These are phyloP conservation scores for Neuroterus valhalla DNA, from an alignment of 1,140 invertebrate species.

Conservation along the genomic window DNA sequence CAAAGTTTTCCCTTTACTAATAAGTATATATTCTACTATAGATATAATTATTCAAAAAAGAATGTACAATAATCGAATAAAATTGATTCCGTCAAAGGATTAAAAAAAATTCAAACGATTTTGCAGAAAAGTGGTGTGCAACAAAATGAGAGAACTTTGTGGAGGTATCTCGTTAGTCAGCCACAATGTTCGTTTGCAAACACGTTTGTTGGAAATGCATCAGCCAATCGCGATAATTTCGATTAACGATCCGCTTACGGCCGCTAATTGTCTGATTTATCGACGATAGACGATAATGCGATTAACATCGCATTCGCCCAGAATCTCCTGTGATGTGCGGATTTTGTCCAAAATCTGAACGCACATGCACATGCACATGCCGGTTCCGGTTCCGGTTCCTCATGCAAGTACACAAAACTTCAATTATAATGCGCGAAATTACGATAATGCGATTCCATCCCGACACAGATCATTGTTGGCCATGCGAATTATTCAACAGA, in stretches of 20 bases:
- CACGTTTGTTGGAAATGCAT: background rate
- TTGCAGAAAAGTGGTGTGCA: background rate
- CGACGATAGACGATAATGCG: constrained; percentile 51
- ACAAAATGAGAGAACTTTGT: background rate
- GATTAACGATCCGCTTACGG: constrained; percentile 57
- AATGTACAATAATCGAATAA: too few species aligned
- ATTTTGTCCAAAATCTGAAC: background rate
- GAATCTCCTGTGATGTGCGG: constrained; percentile 23
- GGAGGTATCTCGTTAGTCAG: background rate
- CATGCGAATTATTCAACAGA: background rate
- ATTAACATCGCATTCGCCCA: constrained; percentile 47
- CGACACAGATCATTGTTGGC: background rate
- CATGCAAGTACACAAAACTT: constrained; percentile 27
- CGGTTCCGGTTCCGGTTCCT: background rate
- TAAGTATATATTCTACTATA: too few species aligned
- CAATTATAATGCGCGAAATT: constrained; percentile 22
- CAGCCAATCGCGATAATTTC: constrained; percentile 52
- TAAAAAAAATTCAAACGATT: too few species aligned
- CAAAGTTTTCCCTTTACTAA: too few species aligned
- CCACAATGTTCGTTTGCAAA: constrained; percentile 12
- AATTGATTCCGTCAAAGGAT: too few species aligned
- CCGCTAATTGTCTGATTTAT: constrained; percentile 64
- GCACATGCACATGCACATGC: background rate
- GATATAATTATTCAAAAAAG: too few species aligned
- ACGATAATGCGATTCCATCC: constrained; percentile 22